A percentile compares a stretch with the other conserved stretches of the same genome.
These are phyloP conservation scores for Nasonia giraulti DNA, from an alignment of 1,140 invertebrate species.

Conservation along the genomic window DNA sequence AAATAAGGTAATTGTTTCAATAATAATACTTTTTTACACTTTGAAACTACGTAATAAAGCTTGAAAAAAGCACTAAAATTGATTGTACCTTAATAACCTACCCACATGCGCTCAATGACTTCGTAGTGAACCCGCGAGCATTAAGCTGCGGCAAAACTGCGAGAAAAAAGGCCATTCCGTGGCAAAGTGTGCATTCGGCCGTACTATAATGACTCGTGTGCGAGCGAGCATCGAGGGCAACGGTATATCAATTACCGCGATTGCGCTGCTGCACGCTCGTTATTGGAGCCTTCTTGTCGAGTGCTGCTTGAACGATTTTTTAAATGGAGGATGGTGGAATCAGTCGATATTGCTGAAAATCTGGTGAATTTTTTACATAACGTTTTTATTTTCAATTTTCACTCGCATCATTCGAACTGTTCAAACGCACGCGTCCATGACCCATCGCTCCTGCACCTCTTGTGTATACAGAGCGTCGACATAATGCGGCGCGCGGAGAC, in stretches of 20 bases:
- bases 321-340: not conserved
- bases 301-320: not conserved
- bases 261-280: not conserved
- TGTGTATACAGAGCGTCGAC: not conserved
- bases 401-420: too few relatives aligned
- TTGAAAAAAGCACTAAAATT: not conserved
- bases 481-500: slow-evolving; percentile 10
- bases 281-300: not conserved
- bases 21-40: too few relatives aligned
- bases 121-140: not conserved
- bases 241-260: slow-evolving; percentile 36
- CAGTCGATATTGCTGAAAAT: too few relatives aligned
- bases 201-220: not conserved
- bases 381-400: too few relatives aligned
- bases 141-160: not conserved
- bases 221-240: slow-evolving; percentile 34
- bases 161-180: not conserved
- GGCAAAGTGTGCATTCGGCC: not conserved
- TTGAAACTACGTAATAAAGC: too few relatives aligned
- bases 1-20: not conserved
- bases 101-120: not conserved
- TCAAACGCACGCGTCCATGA: too few relatives aligned
- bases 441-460: too few relatives aligned
- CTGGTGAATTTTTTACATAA: too few relatives aligned
- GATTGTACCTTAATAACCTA: not conserved